Percentiles rank a stretch among this genome's conserved stretches.
phyloP scores from a whole-genome alignment of 2,113 vertebrate species.

The Uria lomvia region DNA sequence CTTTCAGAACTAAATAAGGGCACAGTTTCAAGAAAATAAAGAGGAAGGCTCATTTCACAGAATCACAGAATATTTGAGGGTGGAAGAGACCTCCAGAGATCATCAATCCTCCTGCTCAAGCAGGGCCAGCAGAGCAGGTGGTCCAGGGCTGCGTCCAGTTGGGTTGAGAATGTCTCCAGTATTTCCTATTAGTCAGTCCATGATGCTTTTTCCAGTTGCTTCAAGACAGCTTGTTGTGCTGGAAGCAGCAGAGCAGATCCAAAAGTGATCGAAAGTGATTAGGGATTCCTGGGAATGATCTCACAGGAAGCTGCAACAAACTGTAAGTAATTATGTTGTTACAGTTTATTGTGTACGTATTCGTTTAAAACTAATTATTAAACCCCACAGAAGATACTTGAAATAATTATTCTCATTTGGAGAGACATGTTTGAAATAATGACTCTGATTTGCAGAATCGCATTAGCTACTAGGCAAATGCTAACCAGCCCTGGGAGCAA shows the following conservation, averaged over 20 bases:
- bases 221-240: background rate
- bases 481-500: background rate
- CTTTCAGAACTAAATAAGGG: background rate
- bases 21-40: background rate
- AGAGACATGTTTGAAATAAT: background rate
- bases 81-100: background rate
- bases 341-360: background rate
- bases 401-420: slow-evolving; percentile 37
- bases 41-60: background rate
- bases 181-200: background rate
- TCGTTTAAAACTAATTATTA: slow-evolving; percentile 30
- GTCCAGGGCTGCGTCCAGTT: background rate
- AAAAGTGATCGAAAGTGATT: background rate
- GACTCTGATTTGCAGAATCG: background rate
- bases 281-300: background rate
- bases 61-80: background rate
- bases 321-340: slow-evolving; percentile 10
- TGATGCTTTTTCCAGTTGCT: background rate
- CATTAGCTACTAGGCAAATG: background rate
- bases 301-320: background rate
- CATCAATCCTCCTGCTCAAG: background rate
- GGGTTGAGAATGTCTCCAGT: background rate
- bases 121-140: background rate
- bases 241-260: slow-evolving; percentile 4
- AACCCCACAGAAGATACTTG: background rate